Conservation (phyloP, 1,140 invertebrate species). For the Rhopalosiphum padi region DNA sequence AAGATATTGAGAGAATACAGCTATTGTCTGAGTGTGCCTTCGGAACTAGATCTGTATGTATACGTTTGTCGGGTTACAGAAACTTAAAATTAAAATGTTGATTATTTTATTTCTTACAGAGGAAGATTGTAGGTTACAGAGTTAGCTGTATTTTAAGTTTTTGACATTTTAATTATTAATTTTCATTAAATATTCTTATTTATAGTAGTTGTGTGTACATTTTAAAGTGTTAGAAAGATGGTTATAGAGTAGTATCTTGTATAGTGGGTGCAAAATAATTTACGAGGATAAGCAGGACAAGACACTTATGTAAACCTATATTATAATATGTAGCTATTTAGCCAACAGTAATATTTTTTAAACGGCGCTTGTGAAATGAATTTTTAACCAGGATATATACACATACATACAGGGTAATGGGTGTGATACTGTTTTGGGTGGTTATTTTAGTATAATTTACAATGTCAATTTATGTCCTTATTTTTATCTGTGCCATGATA, state of each 20-base stretch:
- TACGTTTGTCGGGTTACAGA: not conserved
- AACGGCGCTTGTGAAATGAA: not conserved
- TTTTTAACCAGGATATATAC: not conserved
- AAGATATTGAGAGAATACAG: not conserved
- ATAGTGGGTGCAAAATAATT: not conserved
- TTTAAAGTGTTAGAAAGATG: not conserved
- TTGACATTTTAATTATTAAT: not conserved
- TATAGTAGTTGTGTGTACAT: not conserved
- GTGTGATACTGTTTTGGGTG: too few species aligned
- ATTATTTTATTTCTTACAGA: not conserved
- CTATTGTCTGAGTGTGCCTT: rapidly evolving
- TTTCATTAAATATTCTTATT: not conserved
- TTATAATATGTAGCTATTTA: not conserved
- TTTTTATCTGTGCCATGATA: too few species aligned
- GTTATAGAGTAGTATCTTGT: not conserved
- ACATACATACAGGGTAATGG: too few species aligned
- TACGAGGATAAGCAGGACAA: not conserved
- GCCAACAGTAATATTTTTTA: not conserved
- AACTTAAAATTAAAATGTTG: not conserved
- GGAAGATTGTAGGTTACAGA: not conserved
- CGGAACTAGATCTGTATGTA: not conserved
- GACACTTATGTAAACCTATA: not conserved
- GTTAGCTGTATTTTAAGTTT: not conserved
- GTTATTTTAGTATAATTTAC: too few species aligned
- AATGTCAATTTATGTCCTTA: too few species aligned